Conservation (phyloP, 2,888 invertebrate species). For the Cosmorhoe ocellata region DNA sequence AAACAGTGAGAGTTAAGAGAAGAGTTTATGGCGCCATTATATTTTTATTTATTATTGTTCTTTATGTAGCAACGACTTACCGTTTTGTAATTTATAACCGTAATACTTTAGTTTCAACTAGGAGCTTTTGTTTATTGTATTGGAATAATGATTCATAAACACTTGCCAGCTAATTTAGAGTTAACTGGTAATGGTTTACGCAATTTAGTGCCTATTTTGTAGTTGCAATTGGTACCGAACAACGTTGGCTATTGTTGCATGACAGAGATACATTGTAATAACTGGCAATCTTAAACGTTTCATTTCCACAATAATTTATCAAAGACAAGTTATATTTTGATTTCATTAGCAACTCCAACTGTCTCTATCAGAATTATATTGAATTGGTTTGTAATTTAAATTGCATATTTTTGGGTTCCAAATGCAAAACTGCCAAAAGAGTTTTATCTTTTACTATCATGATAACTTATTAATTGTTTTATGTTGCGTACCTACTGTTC, state of each 20-base stretch:
- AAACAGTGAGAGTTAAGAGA: slow-evolving; percentile 40
- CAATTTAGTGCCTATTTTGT: slow-evolving; percentile 73
- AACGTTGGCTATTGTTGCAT: slow-evolving; percentile 72
- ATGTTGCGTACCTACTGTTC: too few species aligned
- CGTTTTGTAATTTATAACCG: slow-evolving; percentile 33
- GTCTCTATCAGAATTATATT: slow-evolving; percentile 28
- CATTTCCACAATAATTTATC: slow-evolving; percentile 66
- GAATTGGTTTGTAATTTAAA: slow-evolving; percentile 20
- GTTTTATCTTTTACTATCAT: too few species aligned
- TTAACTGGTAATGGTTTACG: slow-evolving; percentile 67
- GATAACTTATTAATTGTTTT: too few species aligned
- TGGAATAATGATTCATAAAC: slow-evolving; percentile 72
- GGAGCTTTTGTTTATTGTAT: slow-evolving; percentile 48
- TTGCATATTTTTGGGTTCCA: slow-evolving; percentile 2
- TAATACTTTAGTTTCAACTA: slow-evolving; percentile 33
- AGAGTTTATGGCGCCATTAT: slow-evolving; percentile 44
- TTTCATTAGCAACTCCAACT: slow-evolving; percentile 48
- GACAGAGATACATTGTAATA: slow-evolving; percentile 75
- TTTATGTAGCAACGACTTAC: slow-evolving; percentile 28
- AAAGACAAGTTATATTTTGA: slow-evolving; percentile 59
- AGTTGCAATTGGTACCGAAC: slow-evolving; percentile 71
- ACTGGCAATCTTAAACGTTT: slow-evolving; percentile 69
- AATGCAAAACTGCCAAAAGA: not conserved
- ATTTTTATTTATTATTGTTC: slow-evolving; percentile 41
- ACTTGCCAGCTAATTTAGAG: slow-evolving; percentile 69